Evolutionary conservation across 2,797 vertebrate genomes (phyloP).

Genomic region (Phataginus tricuspis): DNA sequence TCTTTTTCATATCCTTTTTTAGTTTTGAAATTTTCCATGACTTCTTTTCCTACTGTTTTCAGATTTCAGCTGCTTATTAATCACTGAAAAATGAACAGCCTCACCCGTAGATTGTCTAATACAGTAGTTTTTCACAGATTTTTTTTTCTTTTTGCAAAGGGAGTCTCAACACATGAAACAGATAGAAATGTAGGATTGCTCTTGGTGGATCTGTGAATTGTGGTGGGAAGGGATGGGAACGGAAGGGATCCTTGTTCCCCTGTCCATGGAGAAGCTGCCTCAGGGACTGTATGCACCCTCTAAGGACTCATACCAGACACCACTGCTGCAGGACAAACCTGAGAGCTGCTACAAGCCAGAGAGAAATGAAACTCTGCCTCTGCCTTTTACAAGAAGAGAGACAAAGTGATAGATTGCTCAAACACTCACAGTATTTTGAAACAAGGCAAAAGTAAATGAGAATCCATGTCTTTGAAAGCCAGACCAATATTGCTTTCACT

Average conservation of each 20-base stretch:
- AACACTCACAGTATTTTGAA: background rate
- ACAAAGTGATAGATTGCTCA: background rate
- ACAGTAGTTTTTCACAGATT: background rate
- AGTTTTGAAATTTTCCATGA: slow-evolving; percentile 23
- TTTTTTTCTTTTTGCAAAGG: background rate
- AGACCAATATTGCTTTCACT: background rate
- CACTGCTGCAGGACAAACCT: background rate
- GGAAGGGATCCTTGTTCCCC: background rate
- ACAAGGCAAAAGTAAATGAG: background rate
- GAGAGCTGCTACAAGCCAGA: background rate
- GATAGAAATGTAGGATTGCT: background rate
- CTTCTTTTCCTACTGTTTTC: slow-evolving; percentile 38
- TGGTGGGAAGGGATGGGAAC: background rate
- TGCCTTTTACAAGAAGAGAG: background rate
- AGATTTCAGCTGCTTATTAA: background rate
- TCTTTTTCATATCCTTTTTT: background rate
- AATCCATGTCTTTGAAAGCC: background rate
- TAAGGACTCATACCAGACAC: background rate
- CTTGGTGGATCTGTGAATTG: background rate
- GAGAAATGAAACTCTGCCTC: background rate
- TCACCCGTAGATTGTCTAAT: background rate
- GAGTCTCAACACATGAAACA: background rate
- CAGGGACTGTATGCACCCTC: background rate
- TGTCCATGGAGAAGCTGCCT: background rate
- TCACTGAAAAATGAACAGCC: background rate